These are phyloP conservation scores for Nipponia nippon DNA, from an alignment of 2,113 vertebrate species.

Conservation along the genomic window DNA sequence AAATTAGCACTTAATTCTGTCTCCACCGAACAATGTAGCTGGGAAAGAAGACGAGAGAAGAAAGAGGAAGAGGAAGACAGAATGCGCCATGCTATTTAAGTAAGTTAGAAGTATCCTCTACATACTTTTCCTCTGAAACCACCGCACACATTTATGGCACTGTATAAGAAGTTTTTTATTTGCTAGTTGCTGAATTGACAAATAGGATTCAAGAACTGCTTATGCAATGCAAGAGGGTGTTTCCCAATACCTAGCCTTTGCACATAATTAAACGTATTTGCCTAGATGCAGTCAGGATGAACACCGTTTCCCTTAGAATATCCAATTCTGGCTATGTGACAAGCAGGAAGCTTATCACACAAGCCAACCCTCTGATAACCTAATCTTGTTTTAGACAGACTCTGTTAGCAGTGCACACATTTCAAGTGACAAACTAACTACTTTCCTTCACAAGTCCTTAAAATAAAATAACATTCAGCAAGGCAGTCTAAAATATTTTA, in stretches of 20 bases:
- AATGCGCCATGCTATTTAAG: neutral
- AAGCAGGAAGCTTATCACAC: neutral
- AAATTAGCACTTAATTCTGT: neutral
- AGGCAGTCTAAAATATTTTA: neutral
- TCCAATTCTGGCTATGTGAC: neutral
- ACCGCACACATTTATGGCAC: neutral
- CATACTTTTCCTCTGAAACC: neutral
- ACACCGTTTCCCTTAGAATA: neutral
- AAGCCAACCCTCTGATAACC: neutral
- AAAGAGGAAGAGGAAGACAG: neutral
- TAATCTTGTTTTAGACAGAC: neutral
- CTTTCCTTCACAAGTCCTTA: neutral
- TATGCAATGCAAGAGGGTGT: neutral
- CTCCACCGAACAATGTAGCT: neutral
- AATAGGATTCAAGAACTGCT: neutral
- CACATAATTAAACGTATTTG: neutral
- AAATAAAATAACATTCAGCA: neutral
- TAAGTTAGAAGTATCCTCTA: neutral
- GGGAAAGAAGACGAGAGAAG: neutral
- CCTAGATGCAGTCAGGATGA: neutral
- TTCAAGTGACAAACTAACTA: neutral
- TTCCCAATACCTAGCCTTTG: neutral
- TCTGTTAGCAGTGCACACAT: neutral
- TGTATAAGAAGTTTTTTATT: neutral
- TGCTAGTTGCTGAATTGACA: neutral